A percentile compares a stretch with the other conserved stretches of the same genome.
These are phyloP conservation scores for Vultur gryphus DNA, from an alignment of 2,797 vertebrate genomes.

Conservation along the genomic window DNA sequence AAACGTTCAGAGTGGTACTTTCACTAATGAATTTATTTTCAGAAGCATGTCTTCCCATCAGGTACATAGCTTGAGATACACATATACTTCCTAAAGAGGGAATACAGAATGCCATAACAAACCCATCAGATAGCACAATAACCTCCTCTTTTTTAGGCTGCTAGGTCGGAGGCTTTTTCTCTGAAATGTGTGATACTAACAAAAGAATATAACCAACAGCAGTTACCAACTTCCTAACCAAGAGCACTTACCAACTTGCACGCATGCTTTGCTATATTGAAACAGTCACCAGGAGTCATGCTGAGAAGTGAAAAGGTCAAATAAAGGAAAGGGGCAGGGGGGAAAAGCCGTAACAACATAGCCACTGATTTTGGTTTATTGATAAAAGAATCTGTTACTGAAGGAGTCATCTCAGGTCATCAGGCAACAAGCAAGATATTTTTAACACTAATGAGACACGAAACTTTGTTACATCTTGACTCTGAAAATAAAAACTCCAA, in stretches of 20 bases:
- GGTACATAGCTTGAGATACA: neutral
- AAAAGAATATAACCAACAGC: neutral
- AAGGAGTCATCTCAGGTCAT: neutral
- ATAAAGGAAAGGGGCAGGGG: neutral
- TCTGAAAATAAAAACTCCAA: neutral
- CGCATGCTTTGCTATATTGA: neutral
- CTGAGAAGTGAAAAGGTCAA: neutral
- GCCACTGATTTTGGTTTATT: neutral
- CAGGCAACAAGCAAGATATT: neutral
- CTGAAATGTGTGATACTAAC: neutral
- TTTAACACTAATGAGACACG: neutral
- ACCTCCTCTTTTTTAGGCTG: neutral
- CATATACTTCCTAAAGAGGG: neutral
- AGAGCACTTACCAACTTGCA: neutral
- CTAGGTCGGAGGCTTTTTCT: neutral
- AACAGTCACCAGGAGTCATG: neutral
- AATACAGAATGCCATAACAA: neutral
- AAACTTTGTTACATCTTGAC: neutral
- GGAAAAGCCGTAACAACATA: neutral
- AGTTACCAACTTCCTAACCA: neutral
- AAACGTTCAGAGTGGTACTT: neutral
- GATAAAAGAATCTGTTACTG: neutral
- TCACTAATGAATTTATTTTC: neutral
- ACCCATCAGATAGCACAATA: neutral
- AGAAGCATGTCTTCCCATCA: neutral